phyloP scores from a whole-genome alignment of 2,888 invertebrate genomes.

The Rotaria sp. region DNA sequence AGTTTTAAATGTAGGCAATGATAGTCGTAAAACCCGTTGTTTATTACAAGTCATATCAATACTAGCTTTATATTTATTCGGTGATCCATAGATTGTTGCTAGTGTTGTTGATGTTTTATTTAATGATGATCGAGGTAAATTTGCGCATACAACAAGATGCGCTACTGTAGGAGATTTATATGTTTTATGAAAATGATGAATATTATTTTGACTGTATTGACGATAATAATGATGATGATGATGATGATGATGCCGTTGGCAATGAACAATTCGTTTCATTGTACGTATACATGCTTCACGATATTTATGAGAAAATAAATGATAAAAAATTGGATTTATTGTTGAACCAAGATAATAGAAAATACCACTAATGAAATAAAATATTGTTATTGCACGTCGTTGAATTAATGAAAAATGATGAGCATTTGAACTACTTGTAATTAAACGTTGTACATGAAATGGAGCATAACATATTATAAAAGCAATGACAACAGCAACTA shows the following conservation, averaged over 20 bases:
- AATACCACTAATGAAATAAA: constrained; percentile 76
- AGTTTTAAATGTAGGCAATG: neutral
- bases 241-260: neutral
- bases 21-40: neutral
- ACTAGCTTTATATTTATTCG: neutral
- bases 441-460: constrained; percentile 2
- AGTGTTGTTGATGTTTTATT: too few species aligned
- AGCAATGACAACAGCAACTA: constrained; percentile 8
- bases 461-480: constrained; percentile 19
- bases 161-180: neutral
- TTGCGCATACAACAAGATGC: neutral
- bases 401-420: neutral
- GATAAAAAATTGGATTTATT: constrained; percentile 67
- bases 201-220: neutral
- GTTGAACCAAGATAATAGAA: constrained; percentile 84
- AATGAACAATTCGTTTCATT: neutral
- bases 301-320: constrained; percentile 14
- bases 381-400: neutral
- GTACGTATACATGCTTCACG: neutral
- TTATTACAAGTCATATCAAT: neutral
- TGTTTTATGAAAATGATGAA: too few species aligned
- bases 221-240: neutral
- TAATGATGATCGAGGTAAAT: neutral
- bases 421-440: neutral
- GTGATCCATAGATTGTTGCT: neutral